Conservation (phyloP, 2,113 vertebrate genomes). For the Dipodomys spectabilis region DNA sequence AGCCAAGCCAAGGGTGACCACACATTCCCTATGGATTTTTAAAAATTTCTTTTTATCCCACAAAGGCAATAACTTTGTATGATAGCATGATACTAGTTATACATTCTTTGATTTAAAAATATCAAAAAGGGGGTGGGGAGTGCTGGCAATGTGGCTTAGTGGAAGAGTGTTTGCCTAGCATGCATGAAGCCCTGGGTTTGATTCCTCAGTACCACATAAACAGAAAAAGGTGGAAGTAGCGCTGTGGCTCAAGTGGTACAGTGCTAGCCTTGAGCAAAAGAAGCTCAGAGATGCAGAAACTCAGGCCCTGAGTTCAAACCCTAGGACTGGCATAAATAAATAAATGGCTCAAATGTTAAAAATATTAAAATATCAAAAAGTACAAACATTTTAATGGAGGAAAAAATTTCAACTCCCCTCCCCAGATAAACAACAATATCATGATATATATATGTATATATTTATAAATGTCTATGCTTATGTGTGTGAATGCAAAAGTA, state of each 20-base stretch:
- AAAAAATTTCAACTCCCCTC: neutral
- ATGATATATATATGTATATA: neutral
- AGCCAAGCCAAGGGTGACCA: neutral
- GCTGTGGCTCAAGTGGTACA: no score
- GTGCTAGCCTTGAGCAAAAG: no score
- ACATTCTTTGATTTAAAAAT: conserved; percentile 48
- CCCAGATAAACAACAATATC: neutral
- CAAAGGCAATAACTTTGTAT: neutral
- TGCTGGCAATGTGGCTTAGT: no score
- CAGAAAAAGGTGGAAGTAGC: no score
- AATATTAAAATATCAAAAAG: conserved; percentile 10
- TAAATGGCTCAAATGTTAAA: no score
- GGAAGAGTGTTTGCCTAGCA: no score
- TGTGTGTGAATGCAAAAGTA: neutral
- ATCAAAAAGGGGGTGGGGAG: neutral
- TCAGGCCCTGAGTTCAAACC: no score
- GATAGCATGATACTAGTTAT: neutral
- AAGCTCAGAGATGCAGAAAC: no score
- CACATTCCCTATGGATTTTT: neutral
- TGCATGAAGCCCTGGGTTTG: no score
- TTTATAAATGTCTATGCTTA: neutral
- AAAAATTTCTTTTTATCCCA: neutral
- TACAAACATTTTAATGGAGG: neutral
- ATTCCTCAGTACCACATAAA: no score
- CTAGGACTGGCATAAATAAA: no score